Base-by-base conservation (phyloP, 2,888 invertebrate species). In the Polymixis lichenea region DNA sequence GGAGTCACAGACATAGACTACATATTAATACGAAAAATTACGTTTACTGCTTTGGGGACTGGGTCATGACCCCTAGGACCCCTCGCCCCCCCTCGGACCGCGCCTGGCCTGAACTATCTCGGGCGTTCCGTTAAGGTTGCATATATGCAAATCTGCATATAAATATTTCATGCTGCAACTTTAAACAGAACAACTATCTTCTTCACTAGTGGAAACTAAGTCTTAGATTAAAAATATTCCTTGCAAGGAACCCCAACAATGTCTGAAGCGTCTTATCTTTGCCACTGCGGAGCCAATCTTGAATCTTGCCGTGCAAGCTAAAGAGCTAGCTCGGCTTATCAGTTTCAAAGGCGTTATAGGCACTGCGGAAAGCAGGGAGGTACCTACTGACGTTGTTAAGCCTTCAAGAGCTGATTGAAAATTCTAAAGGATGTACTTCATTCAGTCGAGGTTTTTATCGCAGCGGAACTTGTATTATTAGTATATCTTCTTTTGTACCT, bases 321-420 rank as follows among this genome's bases (percentile, higher is more conserved):
- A 82, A 66, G 56, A 70, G 78, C 58, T 70, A 25, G 68, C 13
- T 19, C 15, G 38, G 56, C 65, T 74, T 78, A 83, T 83, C 81
- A 58, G 58, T 77, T 53, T 64, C 71, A 67, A 70, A 77, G 80
- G 70, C n/a, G 51, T 32, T 62, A 51, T 28, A 61, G 43, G 46
- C 53, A 46, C 56, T 61, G 43, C 22, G 25, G 25, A 38, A 25
- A 56, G 60, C 25, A 25, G 11, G 22, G 22, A 72, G 13, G 19
- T 64, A 58, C n/a, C n/a, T n/a, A n/a, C 70, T 22, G n/a, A 58
- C 53, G 61, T 75, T 58, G 68, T 80, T 49, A 76, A 25, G 56
- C 25, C 11, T 66, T 28, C 32, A 61, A 81, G 56, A 67, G 58
- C 49, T 60, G 46, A 67, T 82, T 62, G 82, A 67, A 46, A 28